phyloP scores from a whole-genome alignment of 2,888 invertebrate species.

The Dichetophora obliterata region DNA sequence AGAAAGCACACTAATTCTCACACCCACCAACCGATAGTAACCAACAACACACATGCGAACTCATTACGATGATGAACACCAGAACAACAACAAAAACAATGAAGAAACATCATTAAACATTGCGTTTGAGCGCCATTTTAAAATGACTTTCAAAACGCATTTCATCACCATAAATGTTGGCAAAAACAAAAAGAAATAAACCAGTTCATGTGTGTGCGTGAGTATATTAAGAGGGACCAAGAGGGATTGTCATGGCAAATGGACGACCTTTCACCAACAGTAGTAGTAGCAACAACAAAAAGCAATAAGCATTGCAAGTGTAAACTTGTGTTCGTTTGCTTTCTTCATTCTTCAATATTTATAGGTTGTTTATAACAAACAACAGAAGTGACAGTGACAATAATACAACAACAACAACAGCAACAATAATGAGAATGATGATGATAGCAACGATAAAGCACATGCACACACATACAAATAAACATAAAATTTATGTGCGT shows the following conservation, averaged over 20 bases:
- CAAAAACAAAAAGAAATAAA: no score
- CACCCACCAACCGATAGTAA: conserved; percentile 28
- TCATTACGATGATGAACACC: conserved; percentile 15
- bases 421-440: background rate
- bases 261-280: conserved; percentile 1
- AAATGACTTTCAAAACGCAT: conserved; percentile 51
- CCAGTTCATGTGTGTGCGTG: conserved; percentile 20
- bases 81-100: conserved; percentile 1
- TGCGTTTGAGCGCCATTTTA: conserved; percentile 36
- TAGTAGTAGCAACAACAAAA: background rate
- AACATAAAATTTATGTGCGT: conserved; percentile 40
- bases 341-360: conserved; percentile 41
- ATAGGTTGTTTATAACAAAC: conserved; percentile 36
- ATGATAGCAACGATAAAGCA: background rate
- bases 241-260: background rate
- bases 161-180: conserved; percentile 50
- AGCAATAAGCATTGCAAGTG: background rate
- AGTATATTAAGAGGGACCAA: background rate
- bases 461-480: background rate
- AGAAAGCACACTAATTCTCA: background rate
- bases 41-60: conserved; percentile 22
- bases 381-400: conserved; percentile 6
- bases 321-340: conserved; percentile 4
- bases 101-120: background rate
- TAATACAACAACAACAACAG: conserved; percentile 24